Evolutionary conservation across 2,888 invertebrate genomes (phyloP).

Genomic region (Balanococcus diminutus): DNA sequence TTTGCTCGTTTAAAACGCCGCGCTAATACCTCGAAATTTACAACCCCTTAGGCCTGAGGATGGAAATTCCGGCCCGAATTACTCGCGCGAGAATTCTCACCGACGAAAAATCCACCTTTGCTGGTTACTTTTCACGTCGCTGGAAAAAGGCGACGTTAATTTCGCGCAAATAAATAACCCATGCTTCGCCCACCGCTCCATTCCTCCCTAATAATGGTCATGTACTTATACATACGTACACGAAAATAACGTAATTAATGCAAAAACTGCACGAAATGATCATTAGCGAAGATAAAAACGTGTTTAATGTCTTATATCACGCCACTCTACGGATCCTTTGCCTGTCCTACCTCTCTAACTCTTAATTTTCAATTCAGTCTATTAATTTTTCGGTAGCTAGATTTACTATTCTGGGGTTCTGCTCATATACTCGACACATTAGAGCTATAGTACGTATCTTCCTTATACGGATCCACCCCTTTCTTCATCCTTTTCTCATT

Average conservation of each 20-base stretch:
- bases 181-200: background rate
- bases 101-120: background rate
- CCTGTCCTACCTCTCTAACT: background rate
- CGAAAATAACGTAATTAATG: slow-evolving; percentile 44
- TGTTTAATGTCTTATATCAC: slow-evolving; percentile 37
- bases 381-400: background rate
- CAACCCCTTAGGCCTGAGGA: background rate
- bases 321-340: background rate
- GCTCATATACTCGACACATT: background rate
- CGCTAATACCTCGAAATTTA: background rate
- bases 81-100: background rate
- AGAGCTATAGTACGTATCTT: background rate
- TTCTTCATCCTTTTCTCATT: background rate
- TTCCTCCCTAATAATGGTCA: background rate
- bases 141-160: background rate
- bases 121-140: background rate
- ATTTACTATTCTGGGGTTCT: background rate
- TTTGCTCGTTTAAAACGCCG: background rate
- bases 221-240: background rate
- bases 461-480: background rate
- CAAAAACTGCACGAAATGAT: slow-evolving; percentile 42
- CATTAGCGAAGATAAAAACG: slow-evolving; percentile 37
- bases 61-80: background rate
- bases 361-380: background rate
- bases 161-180: slow-evolving; percentile 14